Evolutionary conservation across 2,797 vertebrate species (phyloP).

Genomic region (Peromyscus eremicus): DNA sequence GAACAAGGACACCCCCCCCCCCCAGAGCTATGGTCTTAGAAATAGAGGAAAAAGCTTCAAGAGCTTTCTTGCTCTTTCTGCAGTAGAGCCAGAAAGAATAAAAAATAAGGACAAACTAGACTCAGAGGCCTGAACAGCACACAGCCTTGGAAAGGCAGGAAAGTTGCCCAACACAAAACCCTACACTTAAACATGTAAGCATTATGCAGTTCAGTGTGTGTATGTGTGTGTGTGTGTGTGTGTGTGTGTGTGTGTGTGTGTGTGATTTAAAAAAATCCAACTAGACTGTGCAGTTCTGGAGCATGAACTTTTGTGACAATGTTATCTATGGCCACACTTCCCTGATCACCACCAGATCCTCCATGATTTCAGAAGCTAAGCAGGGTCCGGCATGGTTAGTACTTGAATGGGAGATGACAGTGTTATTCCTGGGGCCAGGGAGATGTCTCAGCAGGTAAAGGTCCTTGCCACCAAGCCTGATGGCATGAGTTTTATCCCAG

Average conservation of each 20-base stretch:
- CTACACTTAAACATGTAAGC: neutral
- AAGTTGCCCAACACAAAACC: neutral
- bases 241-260: too few species aligned
- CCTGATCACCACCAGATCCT: neutral
- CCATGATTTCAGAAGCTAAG: neutral
- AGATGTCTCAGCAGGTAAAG: neutral
- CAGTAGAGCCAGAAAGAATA: neutral
- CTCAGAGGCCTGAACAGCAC: neutral
- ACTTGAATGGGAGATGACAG: too few species aligned
- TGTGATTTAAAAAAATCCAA: neutral
- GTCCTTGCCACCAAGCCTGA: neutral
- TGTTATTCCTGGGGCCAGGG: neutral
- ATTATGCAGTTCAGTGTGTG: neutral
- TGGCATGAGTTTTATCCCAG: neutral
- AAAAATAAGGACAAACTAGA: neutral
- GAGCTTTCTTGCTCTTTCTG: neutral
- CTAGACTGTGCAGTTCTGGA: neutral
- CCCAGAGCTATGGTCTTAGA: neutral
- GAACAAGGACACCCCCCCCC: neutral
- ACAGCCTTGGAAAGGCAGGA: neutral
- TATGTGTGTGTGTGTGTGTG: too few species aligned
- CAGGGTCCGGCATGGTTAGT: neutral
- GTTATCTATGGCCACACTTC: neutral
- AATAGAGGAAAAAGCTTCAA: neutral
- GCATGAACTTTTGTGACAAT: neutral